Evolutionary conservation across 2,888 invertebrate genomes (phyloP).

Genomic region (Aplocera efformata): DNA sequence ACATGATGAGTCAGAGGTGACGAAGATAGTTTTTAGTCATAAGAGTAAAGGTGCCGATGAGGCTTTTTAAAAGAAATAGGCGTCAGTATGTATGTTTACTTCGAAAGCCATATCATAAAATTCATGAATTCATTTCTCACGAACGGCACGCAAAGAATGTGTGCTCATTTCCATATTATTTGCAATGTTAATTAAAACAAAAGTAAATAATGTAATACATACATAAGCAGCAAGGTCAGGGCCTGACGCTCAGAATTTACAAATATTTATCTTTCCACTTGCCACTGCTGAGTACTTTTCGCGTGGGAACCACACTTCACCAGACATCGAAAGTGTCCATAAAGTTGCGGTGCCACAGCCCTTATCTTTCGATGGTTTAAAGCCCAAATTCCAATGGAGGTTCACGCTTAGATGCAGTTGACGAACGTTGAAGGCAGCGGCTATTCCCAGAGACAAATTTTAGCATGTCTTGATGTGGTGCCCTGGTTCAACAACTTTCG

Average conservation of each 20-base stretch:
- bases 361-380: slow-evolving; percentile 21
- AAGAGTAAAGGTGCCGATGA: not conserved
- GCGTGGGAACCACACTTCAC: slow-evolving; percentile 62
- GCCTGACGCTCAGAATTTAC: slow-evolving; percentile 54
- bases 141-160: not conserved
- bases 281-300: slow-evolving; percentile 59
- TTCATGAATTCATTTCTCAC: not conserved
- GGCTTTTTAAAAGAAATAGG: not conserved
- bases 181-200: slow-evolving; percentile 25
- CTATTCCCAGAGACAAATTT: slow-evolving; percentile 56
- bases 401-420: slow-evolving; percentile 15
- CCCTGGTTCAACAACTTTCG: slow-evolving; percentile 48
- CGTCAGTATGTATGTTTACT: no score
- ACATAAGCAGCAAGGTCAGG: slow-evolving; percentile 47
- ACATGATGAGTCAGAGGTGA: slow-evolving; percentile 22
- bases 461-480: slow-evolving; percentile 46
- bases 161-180: slow-evolving; percentile 19
- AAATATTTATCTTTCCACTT: slow-evolving; percentile 75
- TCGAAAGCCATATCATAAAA: no score
- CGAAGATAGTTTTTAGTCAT: slow-evolving; percentile 21
- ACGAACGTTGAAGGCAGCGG: slow-evolving; percentile 30
- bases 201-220: slow-evolving; percentile 18
- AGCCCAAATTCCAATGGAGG: slow-evolving; percentile 22
- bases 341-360: slow-evolving; percentile 13
- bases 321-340: slow-evolving; percentile 31